phyloP scores from a whole-genome alignment of 2,888 invertebrate genomes.

The Drosophila subsilvestris region DNA sequence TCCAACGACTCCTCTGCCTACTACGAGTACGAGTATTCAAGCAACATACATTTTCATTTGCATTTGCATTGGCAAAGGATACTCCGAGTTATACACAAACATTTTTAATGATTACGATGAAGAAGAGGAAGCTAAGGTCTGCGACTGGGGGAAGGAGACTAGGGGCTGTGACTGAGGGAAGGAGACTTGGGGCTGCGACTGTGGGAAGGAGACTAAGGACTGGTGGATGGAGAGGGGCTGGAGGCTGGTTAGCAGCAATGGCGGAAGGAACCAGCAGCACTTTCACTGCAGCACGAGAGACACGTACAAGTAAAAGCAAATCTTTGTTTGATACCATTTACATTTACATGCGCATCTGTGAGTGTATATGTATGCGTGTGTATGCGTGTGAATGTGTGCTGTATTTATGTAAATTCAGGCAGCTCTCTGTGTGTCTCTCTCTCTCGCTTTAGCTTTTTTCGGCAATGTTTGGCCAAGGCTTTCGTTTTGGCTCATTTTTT shows the following conservation, averaged over 20 bases:
- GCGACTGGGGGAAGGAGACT: neutral
- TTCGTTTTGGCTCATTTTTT: slow-evolving; percentile 43
- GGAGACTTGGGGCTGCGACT: neutral
- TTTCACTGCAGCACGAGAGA: slow-evolving; percentile 25
- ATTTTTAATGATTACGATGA: slow-evolving; percentile 28
- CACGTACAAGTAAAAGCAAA: slow-evolving; percentile 49
- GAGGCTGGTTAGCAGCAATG: neutral
- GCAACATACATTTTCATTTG: slow-evolving; percentile 17
- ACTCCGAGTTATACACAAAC: neutral
- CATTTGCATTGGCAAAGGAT: slow-evolving; percentile 26
- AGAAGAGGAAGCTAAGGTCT: too few relatives aligned
- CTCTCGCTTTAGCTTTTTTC: slow-evolving; percentile 25
- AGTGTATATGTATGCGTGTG: slow-evolving; percentile 16
- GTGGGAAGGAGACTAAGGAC: neutral
- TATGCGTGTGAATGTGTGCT: slow-evolving; percentile 10
- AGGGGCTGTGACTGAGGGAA: too few relatives aligned
- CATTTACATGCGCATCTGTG: slow-evolving; percentile 52
- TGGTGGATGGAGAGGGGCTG: neutral
- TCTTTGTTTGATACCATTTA: slow-evolving; percentile 58
- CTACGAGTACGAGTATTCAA: slow-evolving; percentile 6
- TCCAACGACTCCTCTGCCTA: neutral
- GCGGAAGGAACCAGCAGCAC: slow-evolving; percentile 13
- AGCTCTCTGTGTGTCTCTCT: slow-evolving; percentile 13
- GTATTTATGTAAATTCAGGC: slow-evolving; percentile 67
- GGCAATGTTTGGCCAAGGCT: slow-evolving; percentile 44